Evolutionary conservation across 2,888 invertebrate genomes (phyloP), one percentile per base, ranked within the genome.

Genomic region (Dermolepida albohirtum): DNA sequence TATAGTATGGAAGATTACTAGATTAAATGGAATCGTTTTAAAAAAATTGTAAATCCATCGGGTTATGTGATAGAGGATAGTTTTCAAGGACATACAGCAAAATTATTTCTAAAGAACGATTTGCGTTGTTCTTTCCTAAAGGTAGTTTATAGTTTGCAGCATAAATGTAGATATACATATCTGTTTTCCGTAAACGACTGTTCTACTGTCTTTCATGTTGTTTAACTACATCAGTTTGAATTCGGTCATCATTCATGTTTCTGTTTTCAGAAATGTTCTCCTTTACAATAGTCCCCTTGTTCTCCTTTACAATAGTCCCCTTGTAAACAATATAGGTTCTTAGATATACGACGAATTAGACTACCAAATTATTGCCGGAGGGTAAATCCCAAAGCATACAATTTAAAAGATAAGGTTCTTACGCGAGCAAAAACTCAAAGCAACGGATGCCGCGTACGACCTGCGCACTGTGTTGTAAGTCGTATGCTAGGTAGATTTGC

Each of bases 321-420:
- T 44, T 52, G 76, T 74, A 77, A 77, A 76, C 76, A 77, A 76
- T 72, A 67, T 70, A 69, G 70, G 70, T 59, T 71, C 67, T 68
- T 70, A 69, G 72, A 70, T 73, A 73, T 71, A 76, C 72, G 72
- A 67, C 72, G 67, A 72, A 77, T 77, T 77, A 76, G 73, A 75
- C 74, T 75, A 74, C 74, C 75, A 77, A 77, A 77, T 76, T 76
- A 74, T 74, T 71, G 72, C 72, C 68, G 72, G 52, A 64, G 16
- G 62, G 44, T 47, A 55, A 64, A 71, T 72, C 71, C 69, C 69
- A 67, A 70, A 71, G 44, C 27, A 43, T 54, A 54, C 54, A 44
- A 40, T 65, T 65, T 65, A 14, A 7, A 39, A 22, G 64, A 51
- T 51, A 50, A 40, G 41, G 12, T 43, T 57, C 43, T 12, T 17